Evolutionary conservation across 1,140 invertebrate species (phyloP), one percentile per base, ranked within the genome.

Genomic region (Nautilus pompilius): DNA sequence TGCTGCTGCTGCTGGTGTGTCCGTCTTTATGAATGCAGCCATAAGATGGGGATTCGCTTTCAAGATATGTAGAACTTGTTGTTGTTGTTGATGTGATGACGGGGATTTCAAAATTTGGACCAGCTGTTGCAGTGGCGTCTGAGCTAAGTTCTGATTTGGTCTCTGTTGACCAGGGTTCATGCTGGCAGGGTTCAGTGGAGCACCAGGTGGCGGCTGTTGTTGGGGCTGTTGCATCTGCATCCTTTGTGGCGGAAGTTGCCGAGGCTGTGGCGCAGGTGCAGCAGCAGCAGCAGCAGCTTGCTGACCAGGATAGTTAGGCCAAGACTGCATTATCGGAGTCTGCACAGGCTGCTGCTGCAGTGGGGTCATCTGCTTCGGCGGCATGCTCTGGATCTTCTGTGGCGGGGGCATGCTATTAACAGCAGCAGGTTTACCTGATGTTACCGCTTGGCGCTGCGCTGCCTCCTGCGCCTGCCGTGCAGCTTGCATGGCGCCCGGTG

Each of bases 1-100:
- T 75, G 73, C 45, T 74, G 76, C 49, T 75, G 72, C 34, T 74
- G 72, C 33, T 70, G 68, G 55, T 75, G 67, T 64, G 75, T 71
- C 83, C 83, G 96, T 93, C 81, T 95, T 95, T 58, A 98, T 94
- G 77, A 97, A 96, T 54, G 94, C 93, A 59, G 95, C 95, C 94
- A 98, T 98, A 13, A 98, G 85, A 63, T 93, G 93, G 49, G 95
- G 95, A 86, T 98, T 95, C 51, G 90, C 90, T 82, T 96, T 96
- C 49, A 98, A 87, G 73, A 98, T 95, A 70, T 90, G 89, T 29
- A 97, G 85, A 56, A 98, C 93, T 84, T 96, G 92, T 75, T 92
- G 89, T 75, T 98, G 95, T 76, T 96, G 93, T 72, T 96, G 93
- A 53, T 91, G 91, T n/a, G 90, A 90, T 62, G 89, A 89, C 17